Evolutionary conservation across 37 sponge, comb jelly and placozoan species (phyloP), one percentile per base, ranked within the genome.

Genomic region (Beroe ovata): DNA sequence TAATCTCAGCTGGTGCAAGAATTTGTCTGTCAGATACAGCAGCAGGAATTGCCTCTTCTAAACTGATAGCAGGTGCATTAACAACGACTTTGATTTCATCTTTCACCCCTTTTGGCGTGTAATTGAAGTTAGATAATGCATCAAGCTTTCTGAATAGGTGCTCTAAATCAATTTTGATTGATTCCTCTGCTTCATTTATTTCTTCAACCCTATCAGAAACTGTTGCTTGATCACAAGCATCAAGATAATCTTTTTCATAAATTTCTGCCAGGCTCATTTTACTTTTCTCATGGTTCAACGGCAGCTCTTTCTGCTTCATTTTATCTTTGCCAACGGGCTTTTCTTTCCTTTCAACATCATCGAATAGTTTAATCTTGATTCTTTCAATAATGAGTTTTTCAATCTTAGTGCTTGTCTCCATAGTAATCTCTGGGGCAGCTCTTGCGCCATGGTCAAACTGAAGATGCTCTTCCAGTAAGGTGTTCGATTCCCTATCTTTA

Each of bases 241-340:
- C 91, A 40, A 96, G 20, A 69, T 93, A 99, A 38, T 99, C 99
- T 64, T 95, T 91, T 54, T 99, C 99, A 69, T 99, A 99, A 11
- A 99, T 92, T 59, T 99, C 93, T 32, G 95, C 95, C 35, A 99
- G 58, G 60, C 99, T 96, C 64, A 90, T 37, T 64, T 91, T 88
- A 91, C 96, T 96, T 91, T 99, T 95, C 91, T 95, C 96, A 47
- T 94, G 94, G 39, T 96, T 92, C 47, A 96, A 84, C n/a, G 94
- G 94, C 0, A 84, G 89, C 32, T 81, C n/a, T 29, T 92, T 63
- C 0, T 90, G 71, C 47, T 77, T 77, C 84, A 77, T 77, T n/a
- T 23, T 14, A 77, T 77, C 84, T 42, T 35, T 39, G 11, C 84
- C 84, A 39, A 40, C 23, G 26, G 99, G 99, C 71, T 96, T 96